phyloP scores from a whole-genome alignment of 2,113 vertebrate genomes.

The Sialia sialis region DNA sequence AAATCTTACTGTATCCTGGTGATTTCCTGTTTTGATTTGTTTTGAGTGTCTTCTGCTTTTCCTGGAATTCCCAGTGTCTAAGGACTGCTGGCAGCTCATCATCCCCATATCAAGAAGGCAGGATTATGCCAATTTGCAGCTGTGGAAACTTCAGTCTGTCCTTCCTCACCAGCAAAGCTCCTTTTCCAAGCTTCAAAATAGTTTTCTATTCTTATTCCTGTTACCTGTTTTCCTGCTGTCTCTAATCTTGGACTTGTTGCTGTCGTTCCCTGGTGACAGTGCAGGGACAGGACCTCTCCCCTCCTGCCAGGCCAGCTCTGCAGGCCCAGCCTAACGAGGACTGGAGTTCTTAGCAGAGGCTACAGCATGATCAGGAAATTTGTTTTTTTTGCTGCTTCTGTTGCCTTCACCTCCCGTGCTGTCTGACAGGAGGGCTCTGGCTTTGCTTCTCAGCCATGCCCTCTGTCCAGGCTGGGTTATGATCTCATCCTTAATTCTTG shows the following conservation, averaged over 20 bases:
- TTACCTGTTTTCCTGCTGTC: background rate
- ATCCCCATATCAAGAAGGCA: background rate
- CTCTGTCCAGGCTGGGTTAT: background rate
- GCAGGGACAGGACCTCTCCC: background rate
- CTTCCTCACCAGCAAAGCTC: background rate
- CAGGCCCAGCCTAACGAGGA: rapidly evolving
- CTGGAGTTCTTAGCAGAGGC: background rate
- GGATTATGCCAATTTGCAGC: background rate
- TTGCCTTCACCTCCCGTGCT: background rate
- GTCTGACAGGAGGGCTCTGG: background rate
- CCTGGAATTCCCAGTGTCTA: background rate
- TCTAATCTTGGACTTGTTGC: background rate
- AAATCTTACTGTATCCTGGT: background rate
- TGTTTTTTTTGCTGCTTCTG: background rate
- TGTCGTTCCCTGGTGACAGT: background rate
- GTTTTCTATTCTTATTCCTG: background rate
- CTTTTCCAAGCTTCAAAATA: background rate
- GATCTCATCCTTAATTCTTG: background rate
- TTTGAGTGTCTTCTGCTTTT: background rate
- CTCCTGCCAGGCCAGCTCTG: background rate
- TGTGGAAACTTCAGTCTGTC: background rate
- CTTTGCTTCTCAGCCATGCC: background rate
- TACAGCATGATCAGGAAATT: background rate
- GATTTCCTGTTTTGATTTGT: background rate
- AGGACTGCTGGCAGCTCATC: background rate